Percentiles rank a stretch among this genome's conserved stretches.
These are phyloP conservation scores for Pollenia labialis DNA, from an alignment of 2,888 invertebrate genomes.

Conservation along the genomic window DNA sequence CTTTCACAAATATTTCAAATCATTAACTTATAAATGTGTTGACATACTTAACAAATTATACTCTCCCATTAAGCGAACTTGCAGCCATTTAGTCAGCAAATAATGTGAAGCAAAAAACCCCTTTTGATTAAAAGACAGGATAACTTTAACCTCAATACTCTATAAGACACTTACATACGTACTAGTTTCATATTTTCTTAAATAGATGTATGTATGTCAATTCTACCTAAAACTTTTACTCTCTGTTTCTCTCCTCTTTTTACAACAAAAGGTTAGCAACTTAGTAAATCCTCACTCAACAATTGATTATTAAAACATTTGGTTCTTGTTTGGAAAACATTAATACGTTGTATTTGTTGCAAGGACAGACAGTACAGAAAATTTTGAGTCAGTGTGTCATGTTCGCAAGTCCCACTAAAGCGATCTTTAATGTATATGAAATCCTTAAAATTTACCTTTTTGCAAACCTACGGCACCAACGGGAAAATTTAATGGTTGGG, in stretches of 20 bases:
- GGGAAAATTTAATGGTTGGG: slow-evolving; percentile 1
- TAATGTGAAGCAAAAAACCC: slow-evolving; percentile 13
- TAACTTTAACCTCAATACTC: slow-evolving; percentile 40
- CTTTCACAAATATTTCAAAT: not conserved
- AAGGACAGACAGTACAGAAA: not conserved
- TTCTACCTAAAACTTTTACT: too few relatives aligned
- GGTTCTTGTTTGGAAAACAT: slow-evolving; percentile 20
- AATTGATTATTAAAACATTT: slow-evolving; percentile 69
- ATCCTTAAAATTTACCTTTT: slow-evolving; percentile 55
- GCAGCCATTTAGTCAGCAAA: not conserved
- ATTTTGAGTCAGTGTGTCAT: not conserved
- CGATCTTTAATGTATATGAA: slow-evolving; percentile 35
- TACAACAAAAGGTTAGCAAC: not conserved
- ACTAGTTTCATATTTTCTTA: not conserved
- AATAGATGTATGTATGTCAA: not conserved
- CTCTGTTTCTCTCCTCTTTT: not conserved
- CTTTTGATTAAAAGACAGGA: slow-evolving; percentile 23
- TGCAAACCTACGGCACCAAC: slow-evolving; percentile 6
- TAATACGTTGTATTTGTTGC: slow-evolving; percentile 14
- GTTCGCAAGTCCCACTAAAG: not conserved
- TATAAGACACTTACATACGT: not conserved
- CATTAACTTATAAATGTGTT: not conserved
- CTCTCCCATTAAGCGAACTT: not conserved
- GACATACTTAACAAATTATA: not conserved
- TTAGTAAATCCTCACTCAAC: slow-evolving; percentile 42